Percentiles rank a stretch among this genome's conserved stretches.
Evolutionary conservation across 2,888 invertebrate genomes (phyloP).

Genomic region (Ligdia adustata): DNA sequence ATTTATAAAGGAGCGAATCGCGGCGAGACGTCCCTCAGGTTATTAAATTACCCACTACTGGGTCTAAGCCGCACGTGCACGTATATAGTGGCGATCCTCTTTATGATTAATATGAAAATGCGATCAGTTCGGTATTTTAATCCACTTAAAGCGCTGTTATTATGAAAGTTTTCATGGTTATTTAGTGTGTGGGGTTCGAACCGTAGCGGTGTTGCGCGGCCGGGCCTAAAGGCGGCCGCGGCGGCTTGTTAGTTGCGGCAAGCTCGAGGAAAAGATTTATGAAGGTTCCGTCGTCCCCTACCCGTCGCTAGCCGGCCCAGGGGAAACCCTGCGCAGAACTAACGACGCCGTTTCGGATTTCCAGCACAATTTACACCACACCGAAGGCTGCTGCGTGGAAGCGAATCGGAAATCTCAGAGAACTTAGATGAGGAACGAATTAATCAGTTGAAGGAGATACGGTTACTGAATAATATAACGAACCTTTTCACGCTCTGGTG

Average conservation of each 20-base stretch:
- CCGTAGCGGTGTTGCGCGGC: constrained; percentile 45
- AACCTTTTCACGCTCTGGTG: constrained; percentile 45
- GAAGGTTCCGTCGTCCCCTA: constrained; percentile 71
- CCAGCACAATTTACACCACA: constrained; percentile 77
- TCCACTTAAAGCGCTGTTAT: constrained; percentile 71
- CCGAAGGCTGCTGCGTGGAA: constrained; percentile 51
- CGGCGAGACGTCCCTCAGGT: constrained; percentile 62
- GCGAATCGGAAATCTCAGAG: constrained; percentile 65
- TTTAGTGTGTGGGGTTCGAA: constrained; percentile 48
- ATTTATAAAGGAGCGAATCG: constrained; percentile 63
- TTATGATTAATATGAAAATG: constrained; percentile 70
- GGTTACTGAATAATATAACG: constrained; percentile 55
- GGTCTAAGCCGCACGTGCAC: constrained; percentile 38
- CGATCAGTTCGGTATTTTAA: constrained; percentile 65
- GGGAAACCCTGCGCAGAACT: constrained; percentile 73
- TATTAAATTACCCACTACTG: constrained; percentile 61
- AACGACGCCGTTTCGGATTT: constrained; percentile 80
- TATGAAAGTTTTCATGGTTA: constrained; percentile 72
- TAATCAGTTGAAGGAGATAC: constrained; percentile 60
- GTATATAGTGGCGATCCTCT: constrained; percentile 55
- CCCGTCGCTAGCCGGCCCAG: constrained; percentile 64
- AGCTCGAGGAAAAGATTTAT: constrained; percentile 79
- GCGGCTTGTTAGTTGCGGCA: constrained; percentile 77
- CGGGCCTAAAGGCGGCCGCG: constrained; percentile 42
- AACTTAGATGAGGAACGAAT: constrained; percentile 67